Base-by-base conservation (phyloP, 1,140 invertebrate species). In the Anadara kagoshimensis region DNA sequence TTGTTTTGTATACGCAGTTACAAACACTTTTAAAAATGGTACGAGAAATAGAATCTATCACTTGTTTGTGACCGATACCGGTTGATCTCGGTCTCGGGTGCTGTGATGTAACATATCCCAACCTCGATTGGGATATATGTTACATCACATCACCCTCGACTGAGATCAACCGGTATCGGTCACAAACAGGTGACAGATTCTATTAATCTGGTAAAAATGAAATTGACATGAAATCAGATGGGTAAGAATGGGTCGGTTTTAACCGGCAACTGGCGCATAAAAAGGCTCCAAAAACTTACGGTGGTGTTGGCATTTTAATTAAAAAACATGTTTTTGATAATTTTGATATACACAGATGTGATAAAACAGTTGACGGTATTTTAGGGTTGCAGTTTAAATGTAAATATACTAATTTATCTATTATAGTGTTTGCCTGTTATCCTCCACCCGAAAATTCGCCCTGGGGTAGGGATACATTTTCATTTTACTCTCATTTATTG, bases 391-490 rank as follows among this genome's bases (percentile, higher is more conserved):
- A 51, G 36, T 44, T 75, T 7, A 20, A 5, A 14, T 18, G 44
- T 24, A 70, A 41, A 54, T 16, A 62, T 44, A 69, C 51, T 2
- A 36, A 59, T 4, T 22, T 53, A 5, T 24, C 0, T 24, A 11
- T 73, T 43, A 24, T 49, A 14, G 20, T 66, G n/a, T 68, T 18
- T 56, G 18, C 45, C n/a, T 61, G 61, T 47, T 73, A 77, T 54
- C 47, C 69, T 24, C 65, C 69, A 57, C 69, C 72, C 1, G 58
- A 63, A 63, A 75, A 72, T 54, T 78, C 76, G 12, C 41, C 54
- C 1, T 62, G 73, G 53, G 57, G 65, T 16, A 22, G 49, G 8
- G 62, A 75, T 56, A 68, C 51, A 20, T 36, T n/a, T 12, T 16
- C 68, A 71, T n/a, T 58, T 36, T 75, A 11, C 20, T 78, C 5